Conservation (phyloP, 2,888 invertebrate genomes). For the Megalurothrips usitatus region DNA sequence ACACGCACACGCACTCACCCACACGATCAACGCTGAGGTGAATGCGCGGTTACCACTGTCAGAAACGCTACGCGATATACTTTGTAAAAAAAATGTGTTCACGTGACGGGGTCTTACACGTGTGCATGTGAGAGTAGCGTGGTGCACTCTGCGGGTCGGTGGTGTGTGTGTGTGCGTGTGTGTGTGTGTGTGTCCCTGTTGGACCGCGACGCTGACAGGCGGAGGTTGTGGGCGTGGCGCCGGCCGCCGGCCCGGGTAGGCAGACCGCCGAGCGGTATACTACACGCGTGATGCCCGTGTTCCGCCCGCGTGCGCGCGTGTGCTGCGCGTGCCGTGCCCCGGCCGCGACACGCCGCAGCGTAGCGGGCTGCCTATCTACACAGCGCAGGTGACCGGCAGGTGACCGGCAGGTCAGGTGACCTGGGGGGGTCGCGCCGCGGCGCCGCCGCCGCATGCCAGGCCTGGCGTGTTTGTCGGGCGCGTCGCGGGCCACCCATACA, state of each 20-base stretch:
- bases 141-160: too few species aligned
- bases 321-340: too few species aligned
- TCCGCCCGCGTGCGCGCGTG: not conserved
- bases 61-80: not conserved
- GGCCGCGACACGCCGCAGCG: not conserved
- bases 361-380: too few species aligned
- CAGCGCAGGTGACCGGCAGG: too few species aligned
- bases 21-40: not conserved
- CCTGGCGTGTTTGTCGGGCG: too few species aligned
- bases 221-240: too few species aligned
- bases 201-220: too few species aligned
- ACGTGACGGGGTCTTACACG: not conserved
- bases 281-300: slow-evolving; percentile 13
- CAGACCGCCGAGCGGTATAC: not conserved
- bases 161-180: too few species aligned
- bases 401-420: too few species aligned
- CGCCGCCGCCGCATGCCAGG: not conserved
- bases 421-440: not conserved
- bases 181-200: too few species aligned
- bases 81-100: not conserved
- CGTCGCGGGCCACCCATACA: too few species aligned
- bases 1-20: not conserved
- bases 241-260: not conserved
- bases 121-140: too few species aligned
- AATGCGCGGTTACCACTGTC: not conserved